Base-by-base conservation (phyloP, 2,797 vertebrate species). In the Adrianichthys oophorus region DNA sequence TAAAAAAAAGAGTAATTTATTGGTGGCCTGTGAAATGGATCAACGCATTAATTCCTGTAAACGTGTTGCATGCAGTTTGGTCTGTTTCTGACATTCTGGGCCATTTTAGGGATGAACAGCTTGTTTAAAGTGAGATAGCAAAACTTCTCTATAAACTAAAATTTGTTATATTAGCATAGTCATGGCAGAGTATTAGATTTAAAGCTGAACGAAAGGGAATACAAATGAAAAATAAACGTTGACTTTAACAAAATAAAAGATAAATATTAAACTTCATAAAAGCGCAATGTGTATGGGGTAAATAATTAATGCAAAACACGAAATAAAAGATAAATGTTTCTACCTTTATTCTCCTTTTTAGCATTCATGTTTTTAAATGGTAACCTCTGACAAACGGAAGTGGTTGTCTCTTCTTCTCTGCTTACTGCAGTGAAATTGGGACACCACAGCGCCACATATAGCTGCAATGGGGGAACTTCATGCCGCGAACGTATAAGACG, bases 321-420 rank as follows among this genome's bases (percentile, higher is more conserved):
- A 0, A 15, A 29, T 14, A 17, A 55, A 52, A 19, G 1, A 21
- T 53, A 55, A 52, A 52, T 18, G 21, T 45, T 54, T 6, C 3
- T 77, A 88, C 87, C 86, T 76, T 70, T 57, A 6, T 65, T 59
- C 40, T 55, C 58, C 72, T 75, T 79, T 23, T 58, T 72, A 15
- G 82, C 64, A 32, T 89, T 87, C 88, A 90, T 91, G 79, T 86
- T 90, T 87, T 83, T 46, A 83, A 86, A 80, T 23, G 1, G 56
- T 56, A 5, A 57, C 70, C 80, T 85, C 52, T 70, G 62, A 85
- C 79, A 63, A 1, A 69, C 66, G 85, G 87, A 89, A 86, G 70
- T 74, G 5, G 3, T 79, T 48, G 19, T 3, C 10, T 13, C 32
- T 56, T 63, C 43, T 58, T 24, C 17, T 53, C 47, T 16, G 18